Evolutionary conservation across 2,888 invertebrate genomes (phyloP).

Genomic region (Chesias legatella): DNA sequence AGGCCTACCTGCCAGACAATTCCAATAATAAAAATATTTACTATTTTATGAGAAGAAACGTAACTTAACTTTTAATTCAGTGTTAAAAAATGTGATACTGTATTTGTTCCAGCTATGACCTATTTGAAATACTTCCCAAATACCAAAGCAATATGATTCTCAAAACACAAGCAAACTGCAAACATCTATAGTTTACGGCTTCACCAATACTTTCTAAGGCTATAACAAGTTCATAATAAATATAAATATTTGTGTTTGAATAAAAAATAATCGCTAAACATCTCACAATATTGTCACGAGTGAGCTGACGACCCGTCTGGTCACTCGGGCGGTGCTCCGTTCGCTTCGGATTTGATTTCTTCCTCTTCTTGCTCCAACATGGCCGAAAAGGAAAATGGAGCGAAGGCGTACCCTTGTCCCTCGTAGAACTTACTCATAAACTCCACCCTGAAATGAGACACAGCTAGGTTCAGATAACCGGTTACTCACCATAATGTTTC

Average conservation of each 20-base stretch:
- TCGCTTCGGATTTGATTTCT: conserved; percentile 51
- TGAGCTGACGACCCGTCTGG: conserved; percentile 28
- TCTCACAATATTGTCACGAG: conserved; percentile 12
- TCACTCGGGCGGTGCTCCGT: conserved; percentile 59
- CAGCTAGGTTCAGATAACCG: too few species aligned
- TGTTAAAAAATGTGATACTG: too few species aligned
- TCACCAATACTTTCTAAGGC: neutral
- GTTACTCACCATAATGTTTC: too few species aligned
- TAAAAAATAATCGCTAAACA: neutral
- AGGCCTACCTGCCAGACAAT: too few species aligned
- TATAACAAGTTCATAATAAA: conserved; percentile 1
- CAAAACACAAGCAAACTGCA: too few species aligned
- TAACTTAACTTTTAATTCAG: too few species aligned
- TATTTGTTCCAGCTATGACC: too few species aligned
- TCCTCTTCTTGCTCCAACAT: conserved; percentile 79
- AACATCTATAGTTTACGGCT: too few species aligned
- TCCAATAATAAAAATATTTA: too few species aligned
- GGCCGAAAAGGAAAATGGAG: conserved; percentile 87
- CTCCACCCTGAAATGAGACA: conserved; percentile 87
- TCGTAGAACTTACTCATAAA: conserved; percentile 97
- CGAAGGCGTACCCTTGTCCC: conserved; percentile 86
- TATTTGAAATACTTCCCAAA: too few species aligned
- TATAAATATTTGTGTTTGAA: neutral
- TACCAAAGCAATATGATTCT: too few species aligned
- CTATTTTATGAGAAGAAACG: too few species aligned